A percentile compares a stretch with the other conserved stretches of the same genome.
phyloP scores from a whole-genome alignment of 1,140 invertebrate species.

The Drosophila azteca region DNA sequence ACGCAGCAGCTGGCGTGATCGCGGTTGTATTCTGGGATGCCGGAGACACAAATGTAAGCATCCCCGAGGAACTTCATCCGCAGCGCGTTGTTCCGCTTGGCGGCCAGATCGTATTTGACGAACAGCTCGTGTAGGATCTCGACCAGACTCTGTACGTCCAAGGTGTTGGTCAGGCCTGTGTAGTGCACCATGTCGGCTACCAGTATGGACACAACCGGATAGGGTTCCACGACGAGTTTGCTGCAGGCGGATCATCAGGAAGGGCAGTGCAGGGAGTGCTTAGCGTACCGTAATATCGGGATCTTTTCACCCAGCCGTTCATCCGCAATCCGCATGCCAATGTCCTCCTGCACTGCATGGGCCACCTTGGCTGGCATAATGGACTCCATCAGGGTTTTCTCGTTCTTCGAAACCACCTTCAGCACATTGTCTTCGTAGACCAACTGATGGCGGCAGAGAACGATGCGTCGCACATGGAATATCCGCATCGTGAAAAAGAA shows the following conservation, averaged over 20 bases:
- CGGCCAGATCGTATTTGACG: conserved; percentile 95
- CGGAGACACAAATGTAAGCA: conserved; percentile 95
- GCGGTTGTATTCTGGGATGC: conserved; percentile 88
- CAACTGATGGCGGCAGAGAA: conserved; percentile 34
- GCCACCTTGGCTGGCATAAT: conserved; percentile 93
- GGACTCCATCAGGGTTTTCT: conserved; percentile 93
- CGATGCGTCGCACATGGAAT: conserved; percentile 2
- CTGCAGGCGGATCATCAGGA: conserved; percentile 84
- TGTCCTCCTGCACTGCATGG: conserved; percentile 89
- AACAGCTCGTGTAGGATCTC: conserved; percentile 96
- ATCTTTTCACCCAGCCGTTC: neutral
- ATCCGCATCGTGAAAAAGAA: conserved; percentile 1
- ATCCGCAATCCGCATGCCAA: conserved; percentile 87
- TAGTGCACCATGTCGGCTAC: conserved; percentile 98
- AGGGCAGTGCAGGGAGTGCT: neutral
- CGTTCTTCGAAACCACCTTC: conserved; percentile 23
- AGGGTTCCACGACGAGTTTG: conserved; percentile 92
- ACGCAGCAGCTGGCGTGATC: conserved; percentile 94
- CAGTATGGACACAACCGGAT: conserved; percentile 94
- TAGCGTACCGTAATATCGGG: conserved; percentile 34
- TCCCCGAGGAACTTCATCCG: conserved; percentile 96
- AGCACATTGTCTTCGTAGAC: conserved; percentile 17
- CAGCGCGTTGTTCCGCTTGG: conserved; percentile 89
- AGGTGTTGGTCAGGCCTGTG: conserved; percentile 91
- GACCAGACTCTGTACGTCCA: conserved; percentile 92